A percentile compares a stretch with the other conserved stretches of the same genome.
These are phyloP conservation scores for Pentamera pediparva DNA, from an alignment of 53 echinoderm and acorn worm species.

Conservation along the genomic window DNA sequence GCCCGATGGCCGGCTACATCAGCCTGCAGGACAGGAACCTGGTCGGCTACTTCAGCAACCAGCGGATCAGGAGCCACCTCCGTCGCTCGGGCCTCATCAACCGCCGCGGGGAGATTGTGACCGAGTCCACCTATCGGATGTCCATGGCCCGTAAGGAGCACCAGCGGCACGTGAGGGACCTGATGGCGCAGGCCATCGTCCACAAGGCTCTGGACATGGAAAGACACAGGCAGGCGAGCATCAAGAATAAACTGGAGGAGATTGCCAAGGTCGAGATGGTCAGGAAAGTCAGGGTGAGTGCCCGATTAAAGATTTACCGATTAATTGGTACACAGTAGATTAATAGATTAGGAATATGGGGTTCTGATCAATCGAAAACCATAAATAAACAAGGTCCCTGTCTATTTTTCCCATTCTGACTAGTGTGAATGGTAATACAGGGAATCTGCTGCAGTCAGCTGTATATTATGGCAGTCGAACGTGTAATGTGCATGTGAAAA, in stretches of 20 bases:
- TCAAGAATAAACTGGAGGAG: constrained; percentile 91
- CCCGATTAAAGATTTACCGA: too few species aligned
- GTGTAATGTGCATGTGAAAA: too few species aligned
- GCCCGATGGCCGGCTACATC: constrained; percentile 87
- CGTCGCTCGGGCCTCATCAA: constrained; percentile 78
- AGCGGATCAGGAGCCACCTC: constrained; percentile 80
- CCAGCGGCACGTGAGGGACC: constrained; percentile 80
- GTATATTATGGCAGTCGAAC: too few species aligned
- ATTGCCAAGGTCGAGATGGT: constrained; percentile 88
- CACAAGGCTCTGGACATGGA: constrained; percentile 96
- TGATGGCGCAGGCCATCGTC: constrained; percentile 97
- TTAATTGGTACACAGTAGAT: too few species aligned
- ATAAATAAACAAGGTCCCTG: too few species aligned
- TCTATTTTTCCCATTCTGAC: too few species aligned
- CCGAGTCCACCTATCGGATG: constrained; percentile 80
- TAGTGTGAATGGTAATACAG: too few species aligned
- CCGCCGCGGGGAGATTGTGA: constrained; percentile 72
- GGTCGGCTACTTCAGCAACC: constrained; percentile 96
- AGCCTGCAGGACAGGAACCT: constrained; percentile 98
- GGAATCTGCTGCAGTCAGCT: too few species aligned
- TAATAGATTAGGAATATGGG: too few species aligned
- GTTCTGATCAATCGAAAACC: too few species aligned
- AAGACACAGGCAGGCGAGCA: constrained; percentile 70
- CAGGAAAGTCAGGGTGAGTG: constrained; percentile 74
- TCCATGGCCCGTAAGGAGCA: constrained; percentile 95